Evolutionary conservation across 2,797 vertebrate species (phyloP), one percentile per base, ranked within the genome.

Genomic region (Amniataba percoides): DNA sequence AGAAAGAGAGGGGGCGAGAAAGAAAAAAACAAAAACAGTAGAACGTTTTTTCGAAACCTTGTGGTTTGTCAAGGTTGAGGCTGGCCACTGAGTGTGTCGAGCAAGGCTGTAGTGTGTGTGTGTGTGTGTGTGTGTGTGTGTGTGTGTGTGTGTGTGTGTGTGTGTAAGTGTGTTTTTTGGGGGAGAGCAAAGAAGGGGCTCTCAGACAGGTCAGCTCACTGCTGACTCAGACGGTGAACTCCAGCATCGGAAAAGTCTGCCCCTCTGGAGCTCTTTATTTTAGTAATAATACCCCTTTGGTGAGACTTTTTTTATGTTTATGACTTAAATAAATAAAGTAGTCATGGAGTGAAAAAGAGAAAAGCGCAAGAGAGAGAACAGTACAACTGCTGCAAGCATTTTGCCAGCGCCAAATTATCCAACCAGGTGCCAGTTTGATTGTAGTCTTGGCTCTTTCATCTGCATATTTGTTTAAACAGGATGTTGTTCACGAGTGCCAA

Each of bases 381-480:
- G 77, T n/a, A 64, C 52, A 63, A 80, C 77, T 55, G 74, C 81
- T 71, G 80, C 71, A 75, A 89, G 83, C 83, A 69, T 77, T 86
- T 87, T 80, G 80, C 80, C 72, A 21, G 48, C 36, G 71, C 82
- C 78, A 90, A 92, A 88, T 86, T 78, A 84, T 88, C 72, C 86
- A 66, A 80, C 91, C 89, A 88, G 87, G 85, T 89, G 71, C 77
- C 75, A 76, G 84, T 91, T 87, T 83, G 82, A 91, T 89, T 85
- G 77, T 79, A 78, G 86, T 88, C 75, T 70, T 52, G 52, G 40
- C 77, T 74, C 83, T 92, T 94, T 94, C 86, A 92, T 93, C 90
- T 88, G 46, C 63, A 51, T 89, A 89, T 95, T 93, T 92, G 88
- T 95, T 95, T 95, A 91, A 95, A 94, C 91, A 94, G 92, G 94